Evolutionary conservation across 2,113 vertebrate species (phyloP), one percentile per base, ranked within the genome.

Genomic region (Podarcis raffonei): DNA sequence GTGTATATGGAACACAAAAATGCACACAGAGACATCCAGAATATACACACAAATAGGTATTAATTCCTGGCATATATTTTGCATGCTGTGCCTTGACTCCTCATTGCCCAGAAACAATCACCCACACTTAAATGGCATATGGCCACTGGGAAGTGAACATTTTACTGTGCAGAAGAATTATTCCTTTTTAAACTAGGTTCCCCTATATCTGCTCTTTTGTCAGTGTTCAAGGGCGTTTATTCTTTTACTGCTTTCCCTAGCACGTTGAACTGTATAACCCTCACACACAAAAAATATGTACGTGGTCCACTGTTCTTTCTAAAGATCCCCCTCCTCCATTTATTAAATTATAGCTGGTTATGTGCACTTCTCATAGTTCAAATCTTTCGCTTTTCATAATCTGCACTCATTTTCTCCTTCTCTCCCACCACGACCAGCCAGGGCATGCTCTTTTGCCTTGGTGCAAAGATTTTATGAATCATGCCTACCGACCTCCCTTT

Each of bases 231-330:
- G 89, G 89, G 77, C 79, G 83, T 91, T 85, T 75, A 79, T 86
- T 89, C 84, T 89, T 85, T 66, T 39, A 72, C 65, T 90, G 81
- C 87, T 76, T 66, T 84, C 65, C 8, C 62, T 77, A 27, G 6
- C 62, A 88, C 83, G 87, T 77, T 77, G 62, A 75, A 83, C 81
- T 83, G 72, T 32, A 53, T 72, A 25, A 75, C 16, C 23, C 30
- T 48, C 65, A 66, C 48, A 48, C 0, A 59, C 74, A 79, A 81
- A 39, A 68, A 39, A 39, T 32, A 87, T 92, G 83, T 90, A 85
- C 74, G 86, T 89, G 87, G 80, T 90, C 87, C 83, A 90, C 85
- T 88, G 80, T 87, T 80, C 82, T 90, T 71, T 27, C 57, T 78
- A 62, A 81, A 39, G 6, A 83, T 11, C 87, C 81, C 84, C 76